Evolutionary conservation across 2,888 invertebrate species (phyloP), one percentile per base, ranked within the genome.

Genomic region (Fragum fragum): DNA sequence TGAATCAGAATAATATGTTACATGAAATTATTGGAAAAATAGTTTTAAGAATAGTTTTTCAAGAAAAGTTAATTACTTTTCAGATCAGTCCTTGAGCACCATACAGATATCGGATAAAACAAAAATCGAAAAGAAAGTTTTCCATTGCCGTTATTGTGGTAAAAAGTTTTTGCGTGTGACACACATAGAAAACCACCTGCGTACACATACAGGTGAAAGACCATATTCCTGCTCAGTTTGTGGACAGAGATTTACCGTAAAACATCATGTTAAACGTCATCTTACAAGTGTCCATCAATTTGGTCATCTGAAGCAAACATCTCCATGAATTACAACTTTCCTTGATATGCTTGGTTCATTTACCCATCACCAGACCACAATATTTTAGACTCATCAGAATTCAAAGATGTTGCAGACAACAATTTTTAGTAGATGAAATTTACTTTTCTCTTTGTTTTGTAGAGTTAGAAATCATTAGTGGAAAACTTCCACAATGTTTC

Each of bases 121-220:
- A 14, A n/a, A n/a, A n/a, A n/a, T n/a, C n/a, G n/a, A n/a, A n/a
- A n/a, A n/a, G n/a, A n/a, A n/a, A n/a, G n/a, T n/a, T n/a, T n/a
- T n/a, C n/a, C n/a, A n/a, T n/a, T 70, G 70, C 26, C 11, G 29
- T 18, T 29, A 1, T 0, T 70, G 70, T 28, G 70, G 70, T 7
- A 70, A 70, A 26, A 32, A 16, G 16, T 70, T 70, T 26, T 18
- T 53, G 1, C 53, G 70, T 7, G 53, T 53, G 1, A 26, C 70
- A 0, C 52, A 52, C 28, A n/a, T 70, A 1, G 26, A 1, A 21
- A 66, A 14, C 1, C 73, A 73, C 29, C 63, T 9, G n/a, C n/a
- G 73, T 52, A 73, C 69, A 47, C 79, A 79, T 42, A 79, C 69
- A 2, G 69, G 69, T 0, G 79, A 73, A 32, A 42, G 63, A 53